A percentile compares a stretch with the other conserved stretches of the same genome.
Evolutionary conservation across 2,797 vertebrate species (phyloP).

Genomic region (Crenichthys baileyi): DNA sequence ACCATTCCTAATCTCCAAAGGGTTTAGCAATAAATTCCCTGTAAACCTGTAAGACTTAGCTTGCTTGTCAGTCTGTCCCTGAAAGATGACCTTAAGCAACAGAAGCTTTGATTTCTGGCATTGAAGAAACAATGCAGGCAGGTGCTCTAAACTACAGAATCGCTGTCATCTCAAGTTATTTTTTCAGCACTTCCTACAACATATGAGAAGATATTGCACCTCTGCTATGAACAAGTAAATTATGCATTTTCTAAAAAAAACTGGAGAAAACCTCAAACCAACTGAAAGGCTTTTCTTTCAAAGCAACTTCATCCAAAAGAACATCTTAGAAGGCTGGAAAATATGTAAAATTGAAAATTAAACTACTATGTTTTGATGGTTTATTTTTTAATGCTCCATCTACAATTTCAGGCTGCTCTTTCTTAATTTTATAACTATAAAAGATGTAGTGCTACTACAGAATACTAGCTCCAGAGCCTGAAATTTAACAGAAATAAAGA

Average conservation of each 20-base stretch:
- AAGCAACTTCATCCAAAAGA: not conserved
- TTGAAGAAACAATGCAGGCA: not conserved
- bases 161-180: not conserved
- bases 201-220: slow-evolving; percentile 4
- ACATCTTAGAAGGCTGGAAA: not conserved
- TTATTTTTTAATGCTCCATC: slow-evolving; percentile 5
- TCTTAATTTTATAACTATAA: slow-evolving; percentile 27
- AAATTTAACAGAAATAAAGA: slow-evolving; percentile 57
- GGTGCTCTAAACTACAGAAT: slow-evolving; percentile 20
- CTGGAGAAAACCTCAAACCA: not conserved
- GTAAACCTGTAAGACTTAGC: slow-evolving; percentile 43
- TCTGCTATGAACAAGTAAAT: slow-evolving; percentile 5
- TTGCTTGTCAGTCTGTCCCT: slow-evolving; percentile 35
- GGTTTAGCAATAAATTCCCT: slow-evolving; percentile 51
- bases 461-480: slow-evolving; percentile 24
- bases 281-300: not conserved
- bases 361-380: not conserved
- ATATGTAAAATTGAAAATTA: not conserved
- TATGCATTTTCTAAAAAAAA: slow-evolving; percentile 6
- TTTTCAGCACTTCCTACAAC: slow-evolving; percentile 15
- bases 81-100: slow-evolving; percentile 34
- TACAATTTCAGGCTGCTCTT: slow-evolving; percentile 20
- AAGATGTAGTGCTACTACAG: slow-evolving; percentile 16
- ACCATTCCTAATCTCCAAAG: slow-evolving; percentile 53
- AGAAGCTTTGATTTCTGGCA: slow-evolving; percentile 26